Base-by-base conservation (phyloP, 2,888 invertebrate genomes). In the Melanophora roralis region DNA sequence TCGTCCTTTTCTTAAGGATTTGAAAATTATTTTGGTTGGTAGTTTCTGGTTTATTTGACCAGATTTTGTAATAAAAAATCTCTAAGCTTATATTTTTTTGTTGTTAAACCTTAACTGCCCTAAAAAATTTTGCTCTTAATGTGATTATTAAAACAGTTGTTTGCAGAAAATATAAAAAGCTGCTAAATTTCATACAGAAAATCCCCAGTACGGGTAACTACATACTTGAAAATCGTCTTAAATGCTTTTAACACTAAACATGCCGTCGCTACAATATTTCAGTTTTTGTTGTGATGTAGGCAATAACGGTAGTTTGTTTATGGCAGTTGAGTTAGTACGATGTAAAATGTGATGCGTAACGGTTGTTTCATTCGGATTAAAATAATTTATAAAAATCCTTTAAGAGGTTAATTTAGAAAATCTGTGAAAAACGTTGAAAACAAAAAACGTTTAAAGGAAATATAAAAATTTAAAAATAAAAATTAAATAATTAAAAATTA, bases 291-390 rank as follows among this genome's bases (percentile, higher is more conserved):
- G 49, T 57, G 4, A 40, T 23, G 45, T 57, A 47, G 49, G 16
- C 23, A 69, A 76, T 57, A 57, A 57, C 55, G 60, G 55, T 21
- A 47, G 43, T 72, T 72, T 49, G 40, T 55, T 19, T 51, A 9
- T 59, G 57, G 68, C 43, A 67, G 21, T 80, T 51, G 43, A 62
- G 43, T 80, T 72, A 80, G 80, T 80, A 76, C 21, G 67, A 68
- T 68, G 72, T 38, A 57, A 68, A 43, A 57, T 67, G 72, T 68
- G 38, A 76, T 34, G 51, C 67, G 76, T 64, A 72, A 72, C 72
- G 76, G 76, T 76, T 72, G 62, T 69, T 57, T 45, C 57, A 57
- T 32, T 62, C 80, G 80, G 75, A 12, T 38, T 12, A 16, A 68
- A 77, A 59, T 47, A 14, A 59, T 4, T 21, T 27, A 6, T 5